A percentile compares a stretch with the other conserved stretches of the same genome.
These are phyloP conservation scores for Buathra laborator DNA, from an alignment of 2,888 invertebrate genomes.

Conservation along the genomic window DNA sequence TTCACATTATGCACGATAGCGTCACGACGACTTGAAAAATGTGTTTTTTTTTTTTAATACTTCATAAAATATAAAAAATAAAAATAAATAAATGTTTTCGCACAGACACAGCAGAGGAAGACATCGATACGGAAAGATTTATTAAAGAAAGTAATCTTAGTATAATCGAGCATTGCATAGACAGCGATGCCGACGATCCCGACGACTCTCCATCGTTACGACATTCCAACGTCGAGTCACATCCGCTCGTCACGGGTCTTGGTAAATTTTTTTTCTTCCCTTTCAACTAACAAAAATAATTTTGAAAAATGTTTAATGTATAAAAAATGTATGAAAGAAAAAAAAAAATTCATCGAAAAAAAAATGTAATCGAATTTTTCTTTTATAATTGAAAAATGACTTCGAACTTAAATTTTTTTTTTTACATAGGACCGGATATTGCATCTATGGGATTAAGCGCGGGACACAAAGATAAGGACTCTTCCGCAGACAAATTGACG, in stretches of 20 bases:
- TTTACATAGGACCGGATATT: conserved; percentile 88
- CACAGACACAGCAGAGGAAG: conserved; percentile 75
- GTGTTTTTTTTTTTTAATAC: too few species aligned
- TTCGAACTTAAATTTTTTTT: neutral
- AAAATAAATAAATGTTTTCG: neutral
- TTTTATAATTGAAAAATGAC: neutral
- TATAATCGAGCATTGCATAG: conserved; percentile 84
- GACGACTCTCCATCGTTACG: conserved; percentile 65
- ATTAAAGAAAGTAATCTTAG: conserved; percentile 85
- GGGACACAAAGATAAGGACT: conserved; percentile 72
- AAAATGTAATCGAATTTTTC: too few species aligned
- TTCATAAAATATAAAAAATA: too few species aligned
- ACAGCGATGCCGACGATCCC: conserved; percentile 79
- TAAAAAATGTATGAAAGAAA: too few species aligned
- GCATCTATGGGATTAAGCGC: conserved; percentile 91
- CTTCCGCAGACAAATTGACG: conserved; percentile 39
- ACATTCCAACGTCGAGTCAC: conserved; percentile 28
- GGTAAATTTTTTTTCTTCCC: conserved; percentile 26
- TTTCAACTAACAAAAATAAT: too few species aligned
- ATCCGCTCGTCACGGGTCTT: conserved; percentile 56
- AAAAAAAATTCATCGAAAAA: too few species aligned
- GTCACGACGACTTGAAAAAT: too few species aligned
- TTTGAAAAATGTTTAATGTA: too few species aligned
- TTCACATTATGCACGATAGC: too few species aligned
- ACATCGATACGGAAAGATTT: conserved; percentile 83